A percentile compares a stretch with the other conserved stretches of the same genome.
Evolutionary conservation across 2,797 vertebrate genomes (phyloP).

Genomic region (Cephalopachus bancanus): DNA sequence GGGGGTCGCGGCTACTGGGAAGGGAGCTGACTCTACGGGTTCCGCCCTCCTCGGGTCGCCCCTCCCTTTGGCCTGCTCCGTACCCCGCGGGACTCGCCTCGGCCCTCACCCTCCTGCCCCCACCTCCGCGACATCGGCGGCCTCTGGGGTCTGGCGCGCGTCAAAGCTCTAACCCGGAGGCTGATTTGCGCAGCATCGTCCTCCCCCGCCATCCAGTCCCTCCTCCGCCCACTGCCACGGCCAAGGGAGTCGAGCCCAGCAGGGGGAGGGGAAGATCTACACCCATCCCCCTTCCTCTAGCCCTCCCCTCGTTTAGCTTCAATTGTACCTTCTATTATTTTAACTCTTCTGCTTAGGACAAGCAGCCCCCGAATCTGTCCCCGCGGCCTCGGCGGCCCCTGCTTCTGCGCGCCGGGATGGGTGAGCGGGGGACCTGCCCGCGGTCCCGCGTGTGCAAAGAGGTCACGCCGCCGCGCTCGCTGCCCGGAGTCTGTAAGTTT

Average conservation of each 20-base stretch:
- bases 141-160: not conserved
- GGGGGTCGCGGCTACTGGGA: constrained; percentile 45
- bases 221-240: not conserved
- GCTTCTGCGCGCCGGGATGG: constrained; percentile 65
- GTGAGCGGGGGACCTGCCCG: constrained; percentile 20
- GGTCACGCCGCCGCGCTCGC: not conserved
- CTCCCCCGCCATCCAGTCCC: not conserved
- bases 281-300: constrained; percentile 6
- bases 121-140: not conserved
- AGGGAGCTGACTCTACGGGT: not conserved
- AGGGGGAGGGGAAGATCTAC: constrained; percentile 38
- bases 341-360: constrained; percentile 48
- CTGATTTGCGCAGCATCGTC: not conserved
- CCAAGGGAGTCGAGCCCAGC: not conserved
- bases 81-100: not conserved
- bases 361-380: constrained; percentile 11
- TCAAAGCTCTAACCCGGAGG: constrained; percentile 8
- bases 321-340: constrained; percentile 55
- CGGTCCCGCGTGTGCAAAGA: not conserved
- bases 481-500: constrained; percentile 78
- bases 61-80: not conserved
- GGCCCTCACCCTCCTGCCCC: not conserved
- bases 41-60: not conserved
- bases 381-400: not conserved
- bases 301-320: not conserved